phyloP scores from a whole-genome alignment of 1,140 invertebrate genomes.

The Plutomurus gul region DNA sequence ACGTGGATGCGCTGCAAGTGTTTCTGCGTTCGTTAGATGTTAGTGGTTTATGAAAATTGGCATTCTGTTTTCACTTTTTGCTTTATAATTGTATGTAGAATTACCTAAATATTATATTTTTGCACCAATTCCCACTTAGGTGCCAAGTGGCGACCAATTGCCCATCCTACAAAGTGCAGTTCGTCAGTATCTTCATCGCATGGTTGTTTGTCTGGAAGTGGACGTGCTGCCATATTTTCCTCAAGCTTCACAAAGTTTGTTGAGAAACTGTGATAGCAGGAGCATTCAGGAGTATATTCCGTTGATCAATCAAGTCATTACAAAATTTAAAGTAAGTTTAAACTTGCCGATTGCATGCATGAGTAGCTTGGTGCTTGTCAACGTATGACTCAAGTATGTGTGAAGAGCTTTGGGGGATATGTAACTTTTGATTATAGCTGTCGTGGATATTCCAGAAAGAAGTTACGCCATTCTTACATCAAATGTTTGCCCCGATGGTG shows the following conservation, averaged over 20 bases:
- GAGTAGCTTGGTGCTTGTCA: background rate
- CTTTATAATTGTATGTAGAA: background rate
- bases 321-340: slow-evolving; percentile 64
- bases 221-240: slow-evolving; percentile 66
- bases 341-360: background rate
- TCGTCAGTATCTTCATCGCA: slow-evolving; percentile 65
- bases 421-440: slow-evolving; percentile 46
- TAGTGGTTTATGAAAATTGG: slow-evolving; percentile 28
- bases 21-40: slow-evolving; percentile 63
- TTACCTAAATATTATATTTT: background rate
- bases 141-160: slow-evolving; percentile 52
- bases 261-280: slow-evolving; percentile 61
- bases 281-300: slow-evolving; percentile 66
- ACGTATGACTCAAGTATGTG: background rate
- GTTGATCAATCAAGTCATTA: slow-evolving; percentile 65
- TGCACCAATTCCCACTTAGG: slow-evolving; percentile 12
- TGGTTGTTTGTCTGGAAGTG: slow-evolving; percentile 66
- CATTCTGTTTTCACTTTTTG: background rate
- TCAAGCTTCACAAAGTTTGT: slow-evolving; percentile 60
- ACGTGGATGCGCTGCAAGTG: slow-evolving; percentile 62
- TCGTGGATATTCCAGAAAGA: slow-evolving; percentile 61
- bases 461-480: slow-evolving; percentile 63
- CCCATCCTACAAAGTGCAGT: slow-evolving; percentile 58
- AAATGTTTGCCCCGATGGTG: slow-evolving; percentile 64
- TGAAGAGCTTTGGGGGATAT: background rate